Base-by-base conservation (phyloP, 2,113 vertebrate genomes). In the Alligator sinensis region DNA sequence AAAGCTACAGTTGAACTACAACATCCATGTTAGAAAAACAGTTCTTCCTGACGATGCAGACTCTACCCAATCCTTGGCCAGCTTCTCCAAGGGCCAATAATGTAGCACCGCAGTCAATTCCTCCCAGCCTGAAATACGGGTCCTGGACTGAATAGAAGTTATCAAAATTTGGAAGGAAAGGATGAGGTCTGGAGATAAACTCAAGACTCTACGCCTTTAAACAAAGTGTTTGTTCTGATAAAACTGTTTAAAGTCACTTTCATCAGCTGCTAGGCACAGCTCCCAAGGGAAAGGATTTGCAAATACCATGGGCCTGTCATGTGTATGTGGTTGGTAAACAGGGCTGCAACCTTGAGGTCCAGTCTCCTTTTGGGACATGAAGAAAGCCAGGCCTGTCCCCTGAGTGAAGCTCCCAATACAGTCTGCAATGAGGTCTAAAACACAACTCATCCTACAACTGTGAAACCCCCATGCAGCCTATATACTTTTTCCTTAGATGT, bases 1-100 rank as follows among this genome's bases (percentile, higher is more conserved):
- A 22, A 11, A 47, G 11, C 13, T 24, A 5, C 30, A 14, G 30
- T 28, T 72, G 90, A 57, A 57, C 22, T 58, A 54, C 19, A 21
- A 58, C 30, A 15, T 3, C 4, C 1, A 1, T 1, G 13, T n/a
- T 16, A 38, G 24, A 27, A 21, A 60, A 78, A 11, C 0, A 5
- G 2, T 3, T 60, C 64, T 24, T 66, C 2, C 59, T 27, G 54
- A 75, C 28, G 84, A 16, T 60, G 54, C 25, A 63, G 74, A 22
- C 3, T 62, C 38, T 19, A 28, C 10, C 14, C n/a, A 0, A 2
- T 21, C 21, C 27, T 22, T 22, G 11, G 15, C 24, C 55, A 7
- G 70, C 60, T 78, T 22, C 47, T 25, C 57, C 21, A 1, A 54
- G 25, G 11, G 38, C 2, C 1, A 10, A 72, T n/a, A 72, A 22